Evolutionary conservation across 2,797 vertebrate genomes (phyloP), one percentile per base, ranked within the genome.

Genomic region (Alfaro cultratus): DNA sequence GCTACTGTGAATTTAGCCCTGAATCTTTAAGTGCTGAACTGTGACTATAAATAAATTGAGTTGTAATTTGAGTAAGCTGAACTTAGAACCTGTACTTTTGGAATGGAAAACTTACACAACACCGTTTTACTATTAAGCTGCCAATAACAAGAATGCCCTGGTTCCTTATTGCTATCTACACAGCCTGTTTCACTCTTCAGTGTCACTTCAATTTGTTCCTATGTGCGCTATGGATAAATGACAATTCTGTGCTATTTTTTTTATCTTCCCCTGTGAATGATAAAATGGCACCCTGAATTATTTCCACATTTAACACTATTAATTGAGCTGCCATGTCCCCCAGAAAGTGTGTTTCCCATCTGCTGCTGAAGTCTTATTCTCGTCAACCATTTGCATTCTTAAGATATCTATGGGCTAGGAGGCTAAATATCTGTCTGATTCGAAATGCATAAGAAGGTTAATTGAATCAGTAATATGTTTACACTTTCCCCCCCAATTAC

Each of bases 401-500:
- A 39, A n/a, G 73, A 60, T 73, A 74, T 75, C 62, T 39, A 49
- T 78, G 74, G 82, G 79, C 81, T 83, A 84, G 75, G 51, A 79
- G 74, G 76, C 68, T 79, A 83, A 87, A 83, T 26, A 71, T 83
- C 75, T 84, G 78, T 29, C 84, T 84, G 60, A 79, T 82, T 71
- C 79, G 77, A 82, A 80, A 73, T 80, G 72, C 76, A 80, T 82
- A 86, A 78, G 47, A 79, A 79, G 86, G 89, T 92, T 91, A 90
- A 91, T 92, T 91, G 77, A 91, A 92, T 87, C 82, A 73, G 85
- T 83, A 83, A 86, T 91, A 87, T 82, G 78, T 91, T 93, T 91
- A 87, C 89, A 86, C 90, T 91, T 81, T 92, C 84, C 83, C 88
- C 88, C 92, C 84, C 84, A 91, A 90, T 93, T 93, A 93, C 82